phyloP scores from a whole-genome alignment of 2,797 vertebrate genomes.

The Gobionotothen gibberifrons region DNA sequence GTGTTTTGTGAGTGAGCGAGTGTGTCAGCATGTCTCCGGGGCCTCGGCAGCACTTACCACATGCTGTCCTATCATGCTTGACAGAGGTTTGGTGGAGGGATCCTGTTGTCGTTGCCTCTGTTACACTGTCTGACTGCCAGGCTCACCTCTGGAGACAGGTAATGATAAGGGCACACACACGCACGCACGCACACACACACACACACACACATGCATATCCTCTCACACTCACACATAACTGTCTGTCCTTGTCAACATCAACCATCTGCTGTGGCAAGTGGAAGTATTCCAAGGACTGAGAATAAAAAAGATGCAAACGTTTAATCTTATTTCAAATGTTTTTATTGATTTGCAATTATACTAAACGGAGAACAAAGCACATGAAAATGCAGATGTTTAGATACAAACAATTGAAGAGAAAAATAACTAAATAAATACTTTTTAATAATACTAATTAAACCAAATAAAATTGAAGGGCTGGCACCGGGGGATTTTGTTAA shows the following conservation, averaged over 20 bases:
- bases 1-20: slow-evolving; percentile 24
- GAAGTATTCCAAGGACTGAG: slow-evolving; percentile 31
- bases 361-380: too few relatives aligned
- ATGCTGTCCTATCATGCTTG: slow-evolving; percentile 76
- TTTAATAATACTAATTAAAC: too few relatives aligned
- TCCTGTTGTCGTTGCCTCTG: slow-evolving; percentile 66
- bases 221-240: slow-evolving; percentile 30
- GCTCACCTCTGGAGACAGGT: slow-evolving; percentile 74
- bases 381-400: too few relatives aligned
- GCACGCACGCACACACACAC: slow-evolving; percentile 7
- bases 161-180: slow-evolving; percentile 57
- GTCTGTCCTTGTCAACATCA: slow-evolving; percentile 53
- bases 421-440: too few relatives aligned
- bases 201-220: slow-evolving; percentile 2
- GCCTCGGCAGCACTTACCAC: slow-evolving; percentile 67
- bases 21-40: slow-evolving; percentile 24
- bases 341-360: too few relatives aligned
- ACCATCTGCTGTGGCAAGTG: slow-evolving; percentile 61
- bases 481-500: too few relatives aligned
- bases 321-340: too few relatives aligned
- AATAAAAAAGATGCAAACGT: too few relatives aligned
- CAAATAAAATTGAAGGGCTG: too few relatives aligned
- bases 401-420: too few relatives aligned
- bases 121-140: slow-evolving; percentile 73
- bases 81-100: slow-evolving; percentile 70